These are phyloP conservation scores for Vulpes lagopus DNA, from an alignment of 2,113 vertebrate species.

Conservation along the genomic window DNA sequence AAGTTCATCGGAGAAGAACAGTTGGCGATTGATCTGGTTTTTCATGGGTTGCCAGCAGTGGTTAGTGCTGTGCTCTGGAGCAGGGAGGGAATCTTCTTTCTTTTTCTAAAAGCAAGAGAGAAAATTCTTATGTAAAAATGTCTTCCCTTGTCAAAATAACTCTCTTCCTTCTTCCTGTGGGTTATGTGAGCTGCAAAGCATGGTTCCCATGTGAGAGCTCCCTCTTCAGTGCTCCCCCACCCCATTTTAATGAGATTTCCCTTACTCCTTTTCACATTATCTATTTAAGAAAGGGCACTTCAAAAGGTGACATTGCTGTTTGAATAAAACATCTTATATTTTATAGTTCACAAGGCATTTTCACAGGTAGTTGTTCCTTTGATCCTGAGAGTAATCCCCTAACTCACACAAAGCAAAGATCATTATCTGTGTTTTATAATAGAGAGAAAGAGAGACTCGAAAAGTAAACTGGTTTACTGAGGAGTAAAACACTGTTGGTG, in stretches of 20 bases:
- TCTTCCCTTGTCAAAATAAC: neutral
- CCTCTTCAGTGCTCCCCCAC: too few relatives aligned
- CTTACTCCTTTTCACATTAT: neutral
- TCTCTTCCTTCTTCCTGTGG: neutral
- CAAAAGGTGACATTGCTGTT: neutral
- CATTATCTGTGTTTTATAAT: neutral
- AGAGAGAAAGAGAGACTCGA: neutral
- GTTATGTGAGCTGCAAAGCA: neutral
- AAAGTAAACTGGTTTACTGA: neutral
- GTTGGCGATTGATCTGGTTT: neutral
- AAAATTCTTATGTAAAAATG: neutral
- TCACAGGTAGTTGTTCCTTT: neutral
- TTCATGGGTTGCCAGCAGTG: neutral
- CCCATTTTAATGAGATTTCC: neutral
- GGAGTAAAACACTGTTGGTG: neutral
- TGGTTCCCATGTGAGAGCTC: neutral
- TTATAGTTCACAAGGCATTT: neutral
- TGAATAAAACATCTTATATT: neutral
- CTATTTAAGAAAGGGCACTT: neutral
- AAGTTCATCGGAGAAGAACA: neutral
- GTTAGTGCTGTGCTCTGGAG: neutral
- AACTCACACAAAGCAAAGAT: conserved; percentile 6
- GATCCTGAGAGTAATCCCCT: neutral
- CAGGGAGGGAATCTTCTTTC: neutral
- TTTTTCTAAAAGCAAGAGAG: neutral